These are phyloP conservation scores for Lordiphosa clarofinis DNA, from an alignment of 1,140 invertebrate genomes.

Conservation along the genomic window DNA sequence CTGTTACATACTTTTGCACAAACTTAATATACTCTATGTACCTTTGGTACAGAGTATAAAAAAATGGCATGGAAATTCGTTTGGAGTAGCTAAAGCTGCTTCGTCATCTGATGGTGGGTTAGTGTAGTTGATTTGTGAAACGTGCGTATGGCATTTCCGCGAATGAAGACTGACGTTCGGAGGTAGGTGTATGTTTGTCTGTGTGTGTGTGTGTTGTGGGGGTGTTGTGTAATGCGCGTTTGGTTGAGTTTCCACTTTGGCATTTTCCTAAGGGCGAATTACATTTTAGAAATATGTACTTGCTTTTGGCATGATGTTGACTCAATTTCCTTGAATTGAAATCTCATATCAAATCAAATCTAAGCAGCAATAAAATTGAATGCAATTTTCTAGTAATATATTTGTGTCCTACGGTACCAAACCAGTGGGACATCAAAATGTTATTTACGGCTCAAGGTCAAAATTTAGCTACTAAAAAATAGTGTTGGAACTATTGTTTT, in stretches of 20 bases:
- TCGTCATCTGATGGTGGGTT: conserved; percentile 15
- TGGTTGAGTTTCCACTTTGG: conserved; percentile 1
- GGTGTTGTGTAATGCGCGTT: conserved; percentile 1
- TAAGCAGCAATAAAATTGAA: too few species aligned
- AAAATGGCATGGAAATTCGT: conserved; percentile 56
- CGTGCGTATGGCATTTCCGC: conserved; percentile 37
- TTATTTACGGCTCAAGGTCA: too few species aligned
- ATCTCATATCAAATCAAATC: too few species aligned
- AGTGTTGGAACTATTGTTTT: too few species aligned
- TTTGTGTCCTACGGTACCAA: too few species aligned
- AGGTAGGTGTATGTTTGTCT: too few species aligned
- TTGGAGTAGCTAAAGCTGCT: conserved; percentile 13
- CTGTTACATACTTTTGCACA: too few species aligned
- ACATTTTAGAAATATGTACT: conserved; percentile 22
- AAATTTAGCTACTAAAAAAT: too few species aligned
- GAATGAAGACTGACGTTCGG: conserved; percentile 1
- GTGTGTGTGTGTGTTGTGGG: too few species aligned
- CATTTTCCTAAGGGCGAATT: conserved; percentile 12
- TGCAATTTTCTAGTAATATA: too few species aligned
- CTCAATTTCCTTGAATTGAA: conserved; percentile 6
- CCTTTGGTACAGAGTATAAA: neutral
- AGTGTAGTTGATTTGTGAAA: neutral
- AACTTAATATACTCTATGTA: too few species aligned
- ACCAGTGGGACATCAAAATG: too few species aligned
- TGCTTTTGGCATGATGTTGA: conserved; percentile 11